Conservation (phyloP, 2,113 vertebrate species). For the Protomyctophum bolini region DNA sequence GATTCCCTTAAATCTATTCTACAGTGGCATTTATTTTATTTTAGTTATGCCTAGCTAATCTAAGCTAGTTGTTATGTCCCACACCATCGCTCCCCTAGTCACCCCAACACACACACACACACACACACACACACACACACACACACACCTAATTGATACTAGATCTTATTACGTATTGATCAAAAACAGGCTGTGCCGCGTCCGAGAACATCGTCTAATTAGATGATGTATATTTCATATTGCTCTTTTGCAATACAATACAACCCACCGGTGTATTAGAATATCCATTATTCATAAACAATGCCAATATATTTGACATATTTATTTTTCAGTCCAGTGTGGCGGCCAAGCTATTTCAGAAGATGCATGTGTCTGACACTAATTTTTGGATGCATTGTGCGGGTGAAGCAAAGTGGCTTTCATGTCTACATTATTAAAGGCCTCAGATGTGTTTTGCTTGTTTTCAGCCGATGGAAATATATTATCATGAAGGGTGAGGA, state of each 20-base stretch:
- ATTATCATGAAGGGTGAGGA: constrained; percentile 59
- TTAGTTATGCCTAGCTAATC: no score
- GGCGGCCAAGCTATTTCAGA: constrained; percentile 53
- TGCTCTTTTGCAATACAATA: constrained; percentile 68
- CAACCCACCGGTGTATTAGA: constrained; percentile 63
- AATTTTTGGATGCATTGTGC: constrained; percentile 65
- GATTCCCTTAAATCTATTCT: no score
- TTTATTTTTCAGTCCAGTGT: constrained; percentile 66
- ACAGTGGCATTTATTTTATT: no score
- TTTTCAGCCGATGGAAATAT: constrained; percentile 73
- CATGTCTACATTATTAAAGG: constrained; percentile 78
- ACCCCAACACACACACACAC: no score
- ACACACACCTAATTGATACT: constrained; percentile 64
- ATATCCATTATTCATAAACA: constrained; percentile 70
- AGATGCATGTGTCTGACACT: constrained; percentile 61
- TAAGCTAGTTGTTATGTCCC: no score
- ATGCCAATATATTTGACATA: constrained; percentile 66
- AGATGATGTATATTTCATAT: constrained; percentile 74
- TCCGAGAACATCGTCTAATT: constrained; percentile 69
- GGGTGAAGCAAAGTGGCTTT: constrained; percentile 63
- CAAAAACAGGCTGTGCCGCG: constrained; percentile 59
- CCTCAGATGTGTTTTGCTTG: constrained; percentile 76
- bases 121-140: no score
- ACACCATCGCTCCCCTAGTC: no score
- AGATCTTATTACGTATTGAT: constrained; percentile 76